A percentile compares a stretch with the other conserved stretches of the same genome.
These are phyloP conservation scores for Tortrix viridana DNA, from an alignment of 2,888 invertebrate species.

Conservation along the genomic window DNA sequence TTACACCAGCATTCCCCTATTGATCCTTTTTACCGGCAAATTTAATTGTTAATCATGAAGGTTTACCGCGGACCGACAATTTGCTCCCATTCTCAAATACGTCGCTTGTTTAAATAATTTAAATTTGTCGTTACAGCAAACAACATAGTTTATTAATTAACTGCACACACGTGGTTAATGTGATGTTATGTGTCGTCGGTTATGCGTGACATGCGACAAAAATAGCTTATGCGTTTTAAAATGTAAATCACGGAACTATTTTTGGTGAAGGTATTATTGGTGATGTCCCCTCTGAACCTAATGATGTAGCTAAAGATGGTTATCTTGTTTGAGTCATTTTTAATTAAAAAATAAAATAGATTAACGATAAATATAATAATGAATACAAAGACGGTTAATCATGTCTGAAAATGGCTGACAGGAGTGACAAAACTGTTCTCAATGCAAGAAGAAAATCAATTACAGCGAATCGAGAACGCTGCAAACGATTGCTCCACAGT, in stretches of 20 bases:
- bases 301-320: constrained; percentile 4
- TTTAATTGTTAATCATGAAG: constrained; percentile 34
- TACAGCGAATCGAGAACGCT: too few species aligned
- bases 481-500: too few species aligned
- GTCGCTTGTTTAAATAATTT: constrained; percentile 34
- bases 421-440: too few species aligned
- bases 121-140: constrained; percentile 35
- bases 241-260: constrained; percentile 22
- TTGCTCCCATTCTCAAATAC: constrained; percentile 34
- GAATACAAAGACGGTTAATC: neutral
- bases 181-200: constrained; percentile 31
- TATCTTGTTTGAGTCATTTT: neutral
- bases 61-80: constrained; percentile 33
- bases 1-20: constrained; percentile 24
- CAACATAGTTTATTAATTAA: constrained; percentile 40
- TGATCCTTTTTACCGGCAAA: constrained; percentile 34
- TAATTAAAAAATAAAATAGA: neutral
- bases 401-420: too few species aligned
- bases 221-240: constrained; percentile 19
- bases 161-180: constrained; percentile 35
- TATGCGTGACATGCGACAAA: constrained; percentile 28
- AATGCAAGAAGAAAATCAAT: too few species aligned
- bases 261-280: constrained; percentile 12
- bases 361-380: neutral
- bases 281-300: constrained; percentile 22